These are phyloP conservation scores for Corythaixoides concolor DNA, from an alignment of 2,113 vertebrate species.

Conservation along the genomic window DNA sequence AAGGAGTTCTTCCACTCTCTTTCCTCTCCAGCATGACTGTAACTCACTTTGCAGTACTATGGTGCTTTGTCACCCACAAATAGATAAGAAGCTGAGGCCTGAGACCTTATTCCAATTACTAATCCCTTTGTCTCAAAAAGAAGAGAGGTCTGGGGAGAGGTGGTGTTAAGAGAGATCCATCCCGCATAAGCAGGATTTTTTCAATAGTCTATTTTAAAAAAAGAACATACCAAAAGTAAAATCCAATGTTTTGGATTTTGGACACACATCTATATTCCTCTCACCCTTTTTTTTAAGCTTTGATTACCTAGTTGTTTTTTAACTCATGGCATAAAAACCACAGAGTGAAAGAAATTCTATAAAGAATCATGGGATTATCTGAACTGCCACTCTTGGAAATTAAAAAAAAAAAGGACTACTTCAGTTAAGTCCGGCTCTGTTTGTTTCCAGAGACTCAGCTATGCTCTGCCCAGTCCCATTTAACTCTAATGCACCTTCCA, in stretches of 20 bases:
- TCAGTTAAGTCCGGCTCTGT: accelerated
- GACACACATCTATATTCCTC: neutral
- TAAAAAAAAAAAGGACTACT: neutral
- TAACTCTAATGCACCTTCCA: neutral
- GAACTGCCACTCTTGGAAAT: neutral
- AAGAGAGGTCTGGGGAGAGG: no score
- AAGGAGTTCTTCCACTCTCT: no score
- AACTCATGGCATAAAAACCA: neutral
- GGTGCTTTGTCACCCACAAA: no score
- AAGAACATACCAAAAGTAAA: neutral
- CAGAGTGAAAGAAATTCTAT: neutral
- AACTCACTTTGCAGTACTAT: no score
- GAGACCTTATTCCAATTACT: no score
- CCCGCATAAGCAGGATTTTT: no score
- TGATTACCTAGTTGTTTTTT: neutral
- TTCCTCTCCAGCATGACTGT: no score
- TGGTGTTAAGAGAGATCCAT: no score
- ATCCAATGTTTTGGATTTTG: neutral
- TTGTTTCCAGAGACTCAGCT: neutral
- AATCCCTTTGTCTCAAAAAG: no score
- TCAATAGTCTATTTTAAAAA: neutral
- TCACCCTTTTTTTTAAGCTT: neutral
- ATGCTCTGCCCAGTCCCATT: neutral
- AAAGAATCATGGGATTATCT: neutral
- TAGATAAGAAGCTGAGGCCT: no score